These are phyloP conservation scores for Acanthosepion pharaonis DNA, from an alignment of 2,888 invertebrate genomes.

Conservation along the genomic window DNA sequence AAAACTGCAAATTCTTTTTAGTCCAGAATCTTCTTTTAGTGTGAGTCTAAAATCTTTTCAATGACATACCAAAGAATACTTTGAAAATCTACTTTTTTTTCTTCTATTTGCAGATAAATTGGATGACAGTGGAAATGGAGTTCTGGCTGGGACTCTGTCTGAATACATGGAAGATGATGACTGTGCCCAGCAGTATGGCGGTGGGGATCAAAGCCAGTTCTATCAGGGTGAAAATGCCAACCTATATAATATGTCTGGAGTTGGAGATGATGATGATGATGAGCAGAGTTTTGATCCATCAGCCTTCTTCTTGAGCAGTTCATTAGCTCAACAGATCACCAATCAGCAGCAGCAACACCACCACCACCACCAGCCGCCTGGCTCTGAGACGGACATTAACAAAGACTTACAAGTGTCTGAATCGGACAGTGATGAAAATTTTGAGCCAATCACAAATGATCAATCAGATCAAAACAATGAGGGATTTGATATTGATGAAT, in stretches of 20 bases:
- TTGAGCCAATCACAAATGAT: constrained; percentile 53
- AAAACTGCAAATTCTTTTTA: no score
- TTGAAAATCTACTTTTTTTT: no score
- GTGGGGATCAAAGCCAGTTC: constrained; percentile 47
- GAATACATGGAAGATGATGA: constrained; percentile 35
- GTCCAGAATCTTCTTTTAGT: no score
- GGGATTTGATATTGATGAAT: constrained; percentile 70
- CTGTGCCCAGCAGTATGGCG: constrained; percentile 47
- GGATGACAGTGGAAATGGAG: constrained; percentile 25
- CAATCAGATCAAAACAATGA: constrained; percentile 60
- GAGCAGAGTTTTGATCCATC: constrained; percentile 70
- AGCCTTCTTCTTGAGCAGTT: constrained; percentile 69
- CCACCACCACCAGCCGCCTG: constrained; percentile 52
- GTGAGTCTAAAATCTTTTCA: no score
- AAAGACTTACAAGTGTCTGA: constrained; percentile 86
- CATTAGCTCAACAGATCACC: constrained; percentile 62
- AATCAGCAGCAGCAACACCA: constrained; percentile 57
- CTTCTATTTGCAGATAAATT: constrained; percentile 34
- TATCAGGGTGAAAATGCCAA: background rate
- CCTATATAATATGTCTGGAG: background rate
- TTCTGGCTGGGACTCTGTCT: background rate
- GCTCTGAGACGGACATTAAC: constrained; percentile 78
- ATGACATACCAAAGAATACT: no score
- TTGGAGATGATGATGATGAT: constrained; percentile 55
- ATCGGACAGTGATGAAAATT: constrained; percentile 77